phyloP scores from a whole-genome alignment of 1,140 invertebrate species.

The Zaprionus gabonicus region DNA sequence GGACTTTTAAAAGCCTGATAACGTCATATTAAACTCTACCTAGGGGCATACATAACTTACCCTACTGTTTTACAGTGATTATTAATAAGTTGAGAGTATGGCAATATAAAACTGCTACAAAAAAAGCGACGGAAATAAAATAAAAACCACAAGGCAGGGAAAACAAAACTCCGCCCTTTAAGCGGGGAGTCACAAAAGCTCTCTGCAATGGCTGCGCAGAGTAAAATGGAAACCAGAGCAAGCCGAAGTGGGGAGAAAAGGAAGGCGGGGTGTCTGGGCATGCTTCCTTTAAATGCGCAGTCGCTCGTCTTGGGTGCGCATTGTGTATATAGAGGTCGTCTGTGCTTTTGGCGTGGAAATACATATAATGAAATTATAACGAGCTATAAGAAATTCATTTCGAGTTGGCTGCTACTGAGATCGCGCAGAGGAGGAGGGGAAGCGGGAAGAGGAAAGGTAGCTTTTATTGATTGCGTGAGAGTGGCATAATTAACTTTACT shows the following conservation, averaged over 20 bases:
- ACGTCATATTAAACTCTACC: too few relatives aligned
- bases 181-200: slow-evolving; percentile 37
- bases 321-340: slow-evolving; percentile 53
- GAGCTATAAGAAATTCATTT: slow-evolving; percentile 82
- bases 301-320: slow-evolving; percentile 58
- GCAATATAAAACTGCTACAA: slow-evolving; percentile 18
- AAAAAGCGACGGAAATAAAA: slow-evolving; percentile 35
- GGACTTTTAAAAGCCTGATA: too few relatives aligned
- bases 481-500: slow-evolving; percentile 62
- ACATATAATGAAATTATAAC: slow-evolving; percentile 81
- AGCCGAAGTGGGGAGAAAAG: slow-evolving; percentile 3
- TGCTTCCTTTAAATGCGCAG: slow-evolving; percentile 77
- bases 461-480: slow-evolving; percentile 55
- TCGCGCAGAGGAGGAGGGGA: neutral
- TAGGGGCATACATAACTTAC: too few relatives aligned
- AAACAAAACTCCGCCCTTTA: slow-evolving; percentile 72
- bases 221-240: slow-evolving; percentile 64
- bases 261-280: slow-evolving; percentile 22
- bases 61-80: neutral
- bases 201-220: slow-evolving; percentile 75
- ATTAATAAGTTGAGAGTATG: neutral
- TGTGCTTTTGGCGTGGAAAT: slow-evolving; percentile 38
- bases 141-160: slow-evolving; percentile 29
- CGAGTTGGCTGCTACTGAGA: slow-evolving; percentile 21
- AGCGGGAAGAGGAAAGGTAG: neutral